Evolutionary conservation across 2,797 vertebrate genomes (phyloP), one percentile per base, ranked within the genome.

Genomic region (Girardinus metallicus): DNA sequence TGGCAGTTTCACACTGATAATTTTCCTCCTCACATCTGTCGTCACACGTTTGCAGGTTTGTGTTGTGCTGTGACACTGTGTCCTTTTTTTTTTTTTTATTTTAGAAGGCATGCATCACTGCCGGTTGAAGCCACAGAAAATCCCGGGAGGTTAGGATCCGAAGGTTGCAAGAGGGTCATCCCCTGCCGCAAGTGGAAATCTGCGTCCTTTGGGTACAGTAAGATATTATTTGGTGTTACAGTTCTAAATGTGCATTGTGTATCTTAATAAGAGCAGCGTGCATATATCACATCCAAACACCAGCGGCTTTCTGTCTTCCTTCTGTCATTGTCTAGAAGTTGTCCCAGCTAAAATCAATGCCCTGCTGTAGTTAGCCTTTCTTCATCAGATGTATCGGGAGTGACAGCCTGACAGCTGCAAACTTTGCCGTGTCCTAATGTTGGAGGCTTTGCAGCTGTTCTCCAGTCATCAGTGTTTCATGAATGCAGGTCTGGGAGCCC

Each of bases 121-220:
- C 95, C 96, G 34, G 78, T 94, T 16, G 87, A 95, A 34, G 90
- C 87, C 83, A 80, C 75, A 0, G 91, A 91, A 73, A 90, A 83
- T 57, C 90, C 87, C 0, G 87, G 88, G 84, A 92, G 88, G 79
- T 18, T 88, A 5, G 83, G 51, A 76, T 92, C 94, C 2, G 89
- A 90, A 0, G 84, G 88, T 81, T 94, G 87, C 90, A 89, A 94
- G 71, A 93, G 93, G 90, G 86, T 85, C 31, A 76, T 82, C 39
- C 94, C 95, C 34, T 93, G 94, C 71, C 93, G 89, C 75, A 93
- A 91, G 92, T 96, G 95, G 95, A 96, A 95, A 84, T 95, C 96
- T 0, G 92, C 95, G 0, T 95, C 96, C 80, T 96, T 95, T 77
- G 94, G 95, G 95, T 96, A 95, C 91, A 90, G 94, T 93, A 87